Conservation (phyloP, 2,797 vertebrate genomes). For the Anolis apletophallus region DNA sequence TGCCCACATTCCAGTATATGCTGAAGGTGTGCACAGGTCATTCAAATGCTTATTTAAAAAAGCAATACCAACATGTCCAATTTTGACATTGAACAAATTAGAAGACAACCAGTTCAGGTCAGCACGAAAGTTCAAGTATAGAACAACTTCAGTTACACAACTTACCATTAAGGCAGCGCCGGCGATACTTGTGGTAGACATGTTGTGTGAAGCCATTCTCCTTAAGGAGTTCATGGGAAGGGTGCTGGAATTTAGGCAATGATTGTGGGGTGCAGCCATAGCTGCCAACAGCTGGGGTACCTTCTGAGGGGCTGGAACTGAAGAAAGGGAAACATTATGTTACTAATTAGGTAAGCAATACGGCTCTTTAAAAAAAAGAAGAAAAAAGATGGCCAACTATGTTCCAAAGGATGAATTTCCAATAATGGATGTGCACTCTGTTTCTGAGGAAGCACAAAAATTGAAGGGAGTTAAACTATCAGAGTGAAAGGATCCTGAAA, state of each 20-base stretch:
- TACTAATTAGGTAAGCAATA: background rate
- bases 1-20: background rate
- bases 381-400: background rate
- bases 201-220: conserved; percentile 99
- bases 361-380: background rate
- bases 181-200: conserved; percentile 98
- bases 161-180: conserved; percentile 97
- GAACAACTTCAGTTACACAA: background rate
- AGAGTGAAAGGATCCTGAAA: accelerated
- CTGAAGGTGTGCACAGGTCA: background rate
- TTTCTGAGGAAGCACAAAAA: background rate
- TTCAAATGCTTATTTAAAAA: background rate
- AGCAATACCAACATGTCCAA: background rate
- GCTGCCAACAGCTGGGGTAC: conserved; percentile 88
- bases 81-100: background rate
- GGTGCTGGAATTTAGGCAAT: conserved; percentile 98
- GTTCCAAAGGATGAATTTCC: background rate
- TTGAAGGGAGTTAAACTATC: background rate
- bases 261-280: conserved; percentile 96
- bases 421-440: background rate
- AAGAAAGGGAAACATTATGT: background rate
- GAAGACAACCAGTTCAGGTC: background rate
- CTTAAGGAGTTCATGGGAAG: conserved; percentile 97
- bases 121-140: background rate
- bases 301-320: conserved; percentile 96